Evolutionary conservation across 2,888 invertebrate species (phyloP).

Genomic region (Tridacna gigas): DNA sequence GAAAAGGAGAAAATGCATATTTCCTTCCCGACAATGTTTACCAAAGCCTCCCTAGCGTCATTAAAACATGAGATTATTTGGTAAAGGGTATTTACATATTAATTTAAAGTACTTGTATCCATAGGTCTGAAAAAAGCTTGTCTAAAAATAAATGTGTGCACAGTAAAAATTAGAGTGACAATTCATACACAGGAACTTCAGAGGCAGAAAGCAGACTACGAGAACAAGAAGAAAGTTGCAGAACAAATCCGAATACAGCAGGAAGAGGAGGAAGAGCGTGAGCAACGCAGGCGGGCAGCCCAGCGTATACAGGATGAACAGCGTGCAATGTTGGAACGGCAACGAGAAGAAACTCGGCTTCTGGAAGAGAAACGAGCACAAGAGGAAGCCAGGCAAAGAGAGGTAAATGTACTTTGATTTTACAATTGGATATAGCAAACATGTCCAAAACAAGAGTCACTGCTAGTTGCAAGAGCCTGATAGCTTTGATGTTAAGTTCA

Average conservation of each 20-base stretch:
- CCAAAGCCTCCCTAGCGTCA: too few relatives aligned
- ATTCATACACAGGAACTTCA: constrained; percentile 78
- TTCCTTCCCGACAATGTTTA: too few relatives aligned
- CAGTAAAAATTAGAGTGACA: too few relatives aligned
- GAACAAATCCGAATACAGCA: constrained; percentile 80
- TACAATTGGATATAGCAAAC: too few relatives aligned
- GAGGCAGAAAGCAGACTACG: constrained; percentile 83
- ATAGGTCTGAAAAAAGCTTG: too few relatives aligned
- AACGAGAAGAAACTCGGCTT: constrained; percentile 57
- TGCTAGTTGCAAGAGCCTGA: too few relatives aligned
- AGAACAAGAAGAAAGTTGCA: constrained; percentile 81
- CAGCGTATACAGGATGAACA: constrained; percentile 80
- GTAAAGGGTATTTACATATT: not conserved
- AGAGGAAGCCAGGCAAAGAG: constrained; percentile 50
- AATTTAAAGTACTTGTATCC: too few relatives aligned
- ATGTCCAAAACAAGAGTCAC: too few relatives aligned
- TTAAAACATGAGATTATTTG: too few relatives aligned
- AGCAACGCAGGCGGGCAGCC: constrained; percentile 79
- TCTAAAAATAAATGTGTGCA: too few relatives aligned
- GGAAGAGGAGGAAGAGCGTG: constrained; percentile 80
- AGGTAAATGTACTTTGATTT: constrained; percentile 2
- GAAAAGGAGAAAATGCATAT: too few relatives aligned
- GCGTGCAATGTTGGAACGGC: constrained; percentile 74
- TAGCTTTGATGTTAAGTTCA: too few relatives aligned
- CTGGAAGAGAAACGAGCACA: constrained; percentile 54